Evolutionary conservation across 2,113 vertebrate genomes (phyloP).

Genomic region (Callopanchax toddi): DNA sequence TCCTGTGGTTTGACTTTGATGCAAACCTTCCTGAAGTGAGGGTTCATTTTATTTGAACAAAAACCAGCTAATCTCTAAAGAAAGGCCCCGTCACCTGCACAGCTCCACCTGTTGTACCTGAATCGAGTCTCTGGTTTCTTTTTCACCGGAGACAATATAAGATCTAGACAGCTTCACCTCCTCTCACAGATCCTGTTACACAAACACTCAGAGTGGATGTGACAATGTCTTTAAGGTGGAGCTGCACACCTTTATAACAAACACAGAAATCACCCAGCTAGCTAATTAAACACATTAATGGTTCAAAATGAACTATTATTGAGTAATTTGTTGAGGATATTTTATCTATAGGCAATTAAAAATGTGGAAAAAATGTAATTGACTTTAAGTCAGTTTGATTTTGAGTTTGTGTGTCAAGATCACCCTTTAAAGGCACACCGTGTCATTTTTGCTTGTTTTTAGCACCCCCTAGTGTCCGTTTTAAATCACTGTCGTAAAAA

Average conservation of each 20-base stretch:
- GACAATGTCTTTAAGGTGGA: background rate
- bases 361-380: no score
- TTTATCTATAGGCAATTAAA: no score
- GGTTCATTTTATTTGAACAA: conserved; percentile 29
- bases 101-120: conserved; percentile 56
- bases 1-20: no score
- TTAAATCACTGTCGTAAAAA: no score
- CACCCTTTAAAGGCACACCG: no score
- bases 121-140: conserved; percentile 53
- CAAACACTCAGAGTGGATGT: conserved; percentile 44
- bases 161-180: conserved; percentile 38
- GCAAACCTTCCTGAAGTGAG: conserved; percentile 20
- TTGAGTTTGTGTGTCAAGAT: no score
- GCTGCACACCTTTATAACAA: conserved; percentile 17
- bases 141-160: conserved; percentile 54
- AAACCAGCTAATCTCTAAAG: conserved; percentile 59
- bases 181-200: conserved; percentile 68
- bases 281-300: no score
- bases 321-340: no score
- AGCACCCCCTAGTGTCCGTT: no score
- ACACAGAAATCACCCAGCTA: no score
- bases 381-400: no score
- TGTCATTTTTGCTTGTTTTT: no score
- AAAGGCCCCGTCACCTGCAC: conserved; percentile 63
- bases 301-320: background rate